These are phyloP conservation scores for Reinhardtius hippoglossoides DNA, from an alignment of 2,113 vertebrate genomes.

Conservation along the genomic window DNA sequence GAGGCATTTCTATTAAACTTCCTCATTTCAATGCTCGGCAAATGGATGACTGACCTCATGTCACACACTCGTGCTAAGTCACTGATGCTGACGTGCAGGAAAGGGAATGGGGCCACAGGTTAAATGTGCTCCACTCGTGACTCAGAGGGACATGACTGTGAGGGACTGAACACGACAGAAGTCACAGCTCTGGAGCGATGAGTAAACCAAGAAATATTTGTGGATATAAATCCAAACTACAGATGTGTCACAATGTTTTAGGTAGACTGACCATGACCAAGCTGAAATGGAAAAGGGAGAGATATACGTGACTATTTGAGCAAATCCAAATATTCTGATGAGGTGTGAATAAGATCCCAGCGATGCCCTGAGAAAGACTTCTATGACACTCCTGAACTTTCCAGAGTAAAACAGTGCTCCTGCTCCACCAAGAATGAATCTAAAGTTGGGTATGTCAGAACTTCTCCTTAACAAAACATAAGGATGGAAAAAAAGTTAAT, in stretches of 20 bases:
- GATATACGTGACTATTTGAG: background rate
- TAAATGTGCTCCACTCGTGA: conserved; percentile 28
- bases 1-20: conserved; percentile 19
- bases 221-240: background rate
- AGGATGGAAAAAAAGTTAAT: background rate
- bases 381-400: background rate
- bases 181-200: conserved; percentile 17
- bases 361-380: conserved; percentile 16
- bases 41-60: conserved; percentile 32
- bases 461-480: background rate
- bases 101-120: conserved; percentile 24
- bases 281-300: background rate
- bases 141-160: conserved; percentile 39
- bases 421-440: background rate
- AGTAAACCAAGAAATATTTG: background rate
- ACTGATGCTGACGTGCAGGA: conserved; percentile 24
- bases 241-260: background rate
- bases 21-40: conserved; percentile 1
- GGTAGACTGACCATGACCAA: background rate
- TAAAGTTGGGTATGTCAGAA: background rate
- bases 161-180: too few relatives aligned
- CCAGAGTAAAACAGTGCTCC: too few relatives aligned
- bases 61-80: conserved; percentile 13
- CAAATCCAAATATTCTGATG: conserved; percentile 8
- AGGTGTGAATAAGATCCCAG: conserved; percentile 1